Evolutionary conservation across 2,113 vertebrate species (phyloP).

Genomic region (Oncorhynchus kisutch): DNA sequence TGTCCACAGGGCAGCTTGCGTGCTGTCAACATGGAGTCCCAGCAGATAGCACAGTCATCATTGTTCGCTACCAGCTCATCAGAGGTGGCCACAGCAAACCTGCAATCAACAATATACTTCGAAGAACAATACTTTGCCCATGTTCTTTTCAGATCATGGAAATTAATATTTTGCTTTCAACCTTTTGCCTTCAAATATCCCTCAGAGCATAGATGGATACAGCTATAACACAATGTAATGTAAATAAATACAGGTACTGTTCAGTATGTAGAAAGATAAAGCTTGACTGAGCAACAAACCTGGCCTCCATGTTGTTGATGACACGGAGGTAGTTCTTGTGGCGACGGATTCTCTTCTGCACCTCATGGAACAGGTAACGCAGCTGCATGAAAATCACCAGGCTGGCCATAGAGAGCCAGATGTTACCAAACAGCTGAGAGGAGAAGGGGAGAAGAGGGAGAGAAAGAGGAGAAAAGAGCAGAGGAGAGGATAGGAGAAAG

Average conservation of each 20-base stretch:
- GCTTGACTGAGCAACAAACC: constrained; percentile 61
- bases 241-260: not conserved
- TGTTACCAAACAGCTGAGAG: constrained; percentile 93
- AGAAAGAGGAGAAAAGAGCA: not conserved
- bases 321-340: constrained; percentile 98
- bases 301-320: constrained; percentile 97
- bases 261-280: not conserved
- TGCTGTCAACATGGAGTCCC: constrained; percentile 93
- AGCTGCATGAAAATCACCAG: constrained; percentile 99
- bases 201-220: not conserved
- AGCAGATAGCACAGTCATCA: constrained; percentile 97
- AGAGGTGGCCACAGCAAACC: constrained; percentile 92
- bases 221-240: not conserved
- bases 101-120: constrained; percentile 37
- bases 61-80: constrained; percentile 93
- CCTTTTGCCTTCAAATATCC: not conserved
- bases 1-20: constrained; percentile 83
- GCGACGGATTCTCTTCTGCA: constrained; percentile 88
- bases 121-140: no score
- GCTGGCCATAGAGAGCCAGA: constrained; percentile 98
- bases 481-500: not conserved
- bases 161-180: not conserved
- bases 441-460: not conserved
- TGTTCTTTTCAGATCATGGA: no score
- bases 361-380: constrained; percentile 94